Conservation (phyloP, 2,797 vertebrate genomes). For the Takifugu rubripes region DNA sequence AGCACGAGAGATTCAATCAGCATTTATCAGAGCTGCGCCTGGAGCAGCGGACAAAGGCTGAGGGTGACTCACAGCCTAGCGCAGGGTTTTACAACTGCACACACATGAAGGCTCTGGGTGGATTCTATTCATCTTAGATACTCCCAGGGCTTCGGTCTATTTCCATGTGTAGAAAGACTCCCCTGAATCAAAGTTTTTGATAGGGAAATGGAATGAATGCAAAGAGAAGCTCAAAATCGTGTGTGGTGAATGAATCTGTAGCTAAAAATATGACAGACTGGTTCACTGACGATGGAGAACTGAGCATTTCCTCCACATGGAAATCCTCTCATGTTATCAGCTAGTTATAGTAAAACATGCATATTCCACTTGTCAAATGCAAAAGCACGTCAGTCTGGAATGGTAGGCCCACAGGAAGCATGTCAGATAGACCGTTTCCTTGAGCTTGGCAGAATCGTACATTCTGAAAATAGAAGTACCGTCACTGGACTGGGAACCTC, state of each 20-base stretch:
- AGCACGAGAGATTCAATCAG: constrained; percentile 2
- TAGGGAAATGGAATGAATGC: no score
- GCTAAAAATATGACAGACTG: no score
- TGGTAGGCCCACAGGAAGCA: neutral
- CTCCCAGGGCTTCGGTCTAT: neutral
- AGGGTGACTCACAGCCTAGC: constrained; percentile 39
- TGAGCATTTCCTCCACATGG: no score
- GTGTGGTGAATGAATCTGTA: no score
- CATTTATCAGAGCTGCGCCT: constrained; percentile 29
- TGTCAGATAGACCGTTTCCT: constrained; percentile 5
- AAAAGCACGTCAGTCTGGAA: constrained; percentile 2
- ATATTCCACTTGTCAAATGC: constrained; percentile 2
- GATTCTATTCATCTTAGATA: neutral
- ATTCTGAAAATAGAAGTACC: neutral
- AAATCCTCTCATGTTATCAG: neutral
- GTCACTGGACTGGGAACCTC: neutral
- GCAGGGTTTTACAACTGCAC: constrained; percentile 17
- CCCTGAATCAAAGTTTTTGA: no score
- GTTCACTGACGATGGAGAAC: no score
- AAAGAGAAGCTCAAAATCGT: no score
- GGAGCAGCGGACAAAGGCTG: constrained; percentile 33
- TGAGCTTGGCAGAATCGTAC: neutral
- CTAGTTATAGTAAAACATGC: no score
- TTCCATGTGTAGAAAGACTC: no score
- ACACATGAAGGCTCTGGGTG: neutral